Conservation (phyloP, 1,140 invertebrate genomes). For the Lordiphosa mommai region DNA sequence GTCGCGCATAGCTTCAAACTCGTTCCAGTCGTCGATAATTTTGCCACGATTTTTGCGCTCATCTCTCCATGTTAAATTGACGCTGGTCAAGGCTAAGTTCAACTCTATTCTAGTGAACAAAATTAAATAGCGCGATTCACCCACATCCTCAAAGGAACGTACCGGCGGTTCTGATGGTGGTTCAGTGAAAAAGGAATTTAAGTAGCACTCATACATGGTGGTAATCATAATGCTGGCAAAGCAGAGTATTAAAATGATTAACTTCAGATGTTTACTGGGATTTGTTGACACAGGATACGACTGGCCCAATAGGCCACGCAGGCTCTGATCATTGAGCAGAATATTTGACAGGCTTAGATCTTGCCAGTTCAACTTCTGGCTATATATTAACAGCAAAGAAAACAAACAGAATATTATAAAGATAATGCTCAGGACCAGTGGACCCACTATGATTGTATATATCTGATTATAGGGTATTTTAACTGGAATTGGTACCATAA, state of each 20-base stretch:
- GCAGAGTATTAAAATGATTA: conserved; percentile 26
- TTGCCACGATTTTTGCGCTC: neutral
- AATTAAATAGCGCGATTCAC: conserved; percentile 20
- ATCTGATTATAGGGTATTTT: conserved; percentile 38
- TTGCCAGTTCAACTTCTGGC: conserved; percentile 29
- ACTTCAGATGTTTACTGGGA: conserved; percentile 32
- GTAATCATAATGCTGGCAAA: conserved; percentile 42
- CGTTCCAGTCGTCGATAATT: conserved; percentile 6
- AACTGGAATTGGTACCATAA: conserved; percentile 46
- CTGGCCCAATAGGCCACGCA: conserved; percentile 57
- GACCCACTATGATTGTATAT: conserved; percentile 38
- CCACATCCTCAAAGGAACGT: conserved; percentile 16
- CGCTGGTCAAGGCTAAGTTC: neutral
- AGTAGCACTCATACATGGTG: conserved; percentile 53
- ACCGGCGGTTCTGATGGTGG: conserved; percentile 22
- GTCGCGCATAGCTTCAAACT: conserved; percentile 23
- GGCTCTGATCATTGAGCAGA: conserved; percentile 46
- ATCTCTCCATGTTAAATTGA: neutral
- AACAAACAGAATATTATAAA: conserved; percentile 30
- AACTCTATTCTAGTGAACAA: neutral
- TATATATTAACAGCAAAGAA: conserved; percentile 49
- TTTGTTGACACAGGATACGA: conserved; percentile 30
- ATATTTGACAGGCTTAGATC: conserved; percentile 23
- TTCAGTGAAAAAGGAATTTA: conserved; percentile 33
- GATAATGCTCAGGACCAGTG: conserved; percentile 23